phyloP scores from a whole-genome alignment of 2,113 vertebrate species.

The Syngnathus floridae region DNA sequence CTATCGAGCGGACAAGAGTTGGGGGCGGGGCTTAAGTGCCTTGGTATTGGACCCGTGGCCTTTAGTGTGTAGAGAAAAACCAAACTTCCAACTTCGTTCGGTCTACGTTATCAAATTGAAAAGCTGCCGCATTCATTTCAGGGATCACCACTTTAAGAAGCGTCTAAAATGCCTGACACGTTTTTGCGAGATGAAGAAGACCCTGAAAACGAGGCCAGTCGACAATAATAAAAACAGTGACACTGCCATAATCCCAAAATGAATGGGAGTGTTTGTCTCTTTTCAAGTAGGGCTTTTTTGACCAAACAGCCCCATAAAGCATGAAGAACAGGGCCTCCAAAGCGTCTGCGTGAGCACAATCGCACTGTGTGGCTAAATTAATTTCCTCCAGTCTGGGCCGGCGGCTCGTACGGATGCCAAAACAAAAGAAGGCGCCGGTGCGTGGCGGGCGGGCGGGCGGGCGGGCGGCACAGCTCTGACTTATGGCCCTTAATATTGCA shows the following conservation, averaged over 20 bases:
- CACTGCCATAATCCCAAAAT: slow-evolving; percentile 44
- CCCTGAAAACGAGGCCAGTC: slow-evolving; percentile 40
- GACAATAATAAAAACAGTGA: slow-evolving; percentile 19
- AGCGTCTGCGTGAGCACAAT: slow-evolving; percentile 53
- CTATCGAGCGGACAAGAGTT: background rate
- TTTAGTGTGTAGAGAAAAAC: background rate
- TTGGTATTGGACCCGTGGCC: background rate
- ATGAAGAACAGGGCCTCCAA: slow-evolving; percentile 36
- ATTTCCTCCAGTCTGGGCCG: slow-evolving; percentile 39
- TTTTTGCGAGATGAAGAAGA: slow-evolving; percentile 11
- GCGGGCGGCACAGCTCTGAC: background rate
- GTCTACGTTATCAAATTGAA: background rate
- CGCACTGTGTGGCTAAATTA: slow-evolving; percentile 45
- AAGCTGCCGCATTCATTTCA: background rate
- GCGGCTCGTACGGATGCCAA: slow-evolving; percentile 17
- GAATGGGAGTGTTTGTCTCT: slow-evolving; percentile 44
- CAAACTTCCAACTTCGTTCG: background rate
- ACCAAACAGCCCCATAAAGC: slow-evolving; percentile 50
- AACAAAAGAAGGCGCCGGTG: slow-evolving; percentile 18
- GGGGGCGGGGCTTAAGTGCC: background rate
- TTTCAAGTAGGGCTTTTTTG: slow-evolving; percentile 47
- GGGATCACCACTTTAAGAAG: slow-evolving; percentile 17
- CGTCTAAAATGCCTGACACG: background rate
- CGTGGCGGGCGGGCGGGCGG: background rate
- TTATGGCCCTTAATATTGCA: slow-evolving; percentile 9